phyloP scores from a whole-genome alignment of 1,140 invertebrate genomes.

The Drosophila orena region DNA sequence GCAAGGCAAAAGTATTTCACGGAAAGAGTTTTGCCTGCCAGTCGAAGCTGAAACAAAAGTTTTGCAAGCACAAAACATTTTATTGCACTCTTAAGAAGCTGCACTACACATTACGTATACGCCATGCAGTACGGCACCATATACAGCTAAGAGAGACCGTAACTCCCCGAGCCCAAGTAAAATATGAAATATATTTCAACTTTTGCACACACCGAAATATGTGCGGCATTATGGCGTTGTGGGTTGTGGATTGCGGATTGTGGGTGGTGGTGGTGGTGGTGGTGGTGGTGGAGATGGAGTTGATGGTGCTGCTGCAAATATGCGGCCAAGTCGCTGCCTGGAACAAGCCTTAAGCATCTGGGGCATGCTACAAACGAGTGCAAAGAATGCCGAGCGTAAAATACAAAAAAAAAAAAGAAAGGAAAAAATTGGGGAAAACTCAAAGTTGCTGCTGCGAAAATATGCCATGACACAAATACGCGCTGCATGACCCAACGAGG shows the following conservation, averaged over 20 bases:
- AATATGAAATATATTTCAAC: constrained; percentile 83
- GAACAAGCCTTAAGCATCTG: constrained; percentile 62
- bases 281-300: constrained; percentile 2
- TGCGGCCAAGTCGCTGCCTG: constrained; percentile 47
- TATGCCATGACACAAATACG: constrained; percentile 75
- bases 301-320: constrained; percentile 49
- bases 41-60: constrained; percentile 63
- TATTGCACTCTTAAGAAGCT: constrained; percentile 74
- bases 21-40: constrained; percentile 53
- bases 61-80: constrained; percentile 73
- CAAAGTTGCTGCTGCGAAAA: constrained; percentile 39
- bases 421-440: constrained; percentile 24
- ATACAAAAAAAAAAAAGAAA: constrained; percentile 1
- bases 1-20: constrained; percentile 68
- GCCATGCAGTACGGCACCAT: constrained; percentile 39
- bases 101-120: constrained; percentile 65
- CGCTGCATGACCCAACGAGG: constrained; percentile 42
- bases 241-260: too few relatives aligned
- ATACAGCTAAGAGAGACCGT: constrained; percentile 2
- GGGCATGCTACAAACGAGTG: constrained; percentile 54
- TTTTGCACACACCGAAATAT: constrained; percentile 74
- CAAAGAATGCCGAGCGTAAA: constrained; percentile 43
- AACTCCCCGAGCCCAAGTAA: constrained; percentile 72
- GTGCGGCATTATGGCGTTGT: constrained; percentile 53
- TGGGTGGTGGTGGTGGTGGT: too few relatives aligned